Base-by-base conservation (phyloP, 2,888 invertebrate genomes). In the Thecocarcelia acutangulata region DNA sequence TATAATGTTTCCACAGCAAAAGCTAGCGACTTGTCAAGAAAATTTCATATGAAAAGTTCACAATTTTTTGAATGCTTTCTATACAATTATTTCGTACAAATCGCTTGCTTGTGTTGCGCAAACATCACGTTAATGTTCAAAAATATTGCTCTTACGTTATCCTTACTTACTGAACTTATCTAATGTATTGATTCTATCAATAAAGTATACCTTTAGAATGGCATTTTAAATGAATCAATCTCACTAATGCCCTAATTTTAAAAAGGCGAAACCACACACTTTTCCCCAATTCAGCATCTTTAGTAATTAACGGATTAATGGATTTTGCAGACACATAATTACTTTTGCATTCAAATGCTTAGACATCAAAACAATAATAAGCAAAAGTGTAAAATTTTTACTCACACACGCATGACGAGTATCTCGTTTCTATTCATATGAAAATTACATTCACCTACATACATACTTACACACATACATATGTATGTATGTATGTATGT, bases 351-450 rank as follows among this genome's bases (percentile, higher is more conserved):
- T 21, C 12, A 48, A 46, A 59, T 37, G 37, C 13, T 37, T 15
- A 21, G n/a, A 21, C 37, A 56, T 8, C 33, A 33, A 3, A 33
- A 48, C 61, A 44, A 28, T 52, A 42, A 52, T 72, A 61, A 75
- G 74, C 58, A 75, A 75, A 66, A 66, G 75, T 68, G 75, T 68
- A 13, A 75, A 68, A 17, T 24, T 28, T 50, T 50, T 58, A 46
- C 46, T 46, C 37, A 19, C 40, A 42, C 13, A 33, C 56, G 11
- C 24, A 17, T 24, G 3, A 59, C 6, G 24, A 3, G 33, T 46
- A 59, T 17, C 42, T 33, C 54, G 48, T 50, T 44, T 52, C 13
- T 40, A n/a, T 66, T 58, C 17, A 42, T 52, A 44, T 28, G 3
- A 66, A 48, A 66, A 75, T 42, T 58, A 66, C 48, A 74, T 37